Base-by-base conservation (phyloP, 2,888 invertebrate species). In the Aphidoletes aphidimyza region DNA sequence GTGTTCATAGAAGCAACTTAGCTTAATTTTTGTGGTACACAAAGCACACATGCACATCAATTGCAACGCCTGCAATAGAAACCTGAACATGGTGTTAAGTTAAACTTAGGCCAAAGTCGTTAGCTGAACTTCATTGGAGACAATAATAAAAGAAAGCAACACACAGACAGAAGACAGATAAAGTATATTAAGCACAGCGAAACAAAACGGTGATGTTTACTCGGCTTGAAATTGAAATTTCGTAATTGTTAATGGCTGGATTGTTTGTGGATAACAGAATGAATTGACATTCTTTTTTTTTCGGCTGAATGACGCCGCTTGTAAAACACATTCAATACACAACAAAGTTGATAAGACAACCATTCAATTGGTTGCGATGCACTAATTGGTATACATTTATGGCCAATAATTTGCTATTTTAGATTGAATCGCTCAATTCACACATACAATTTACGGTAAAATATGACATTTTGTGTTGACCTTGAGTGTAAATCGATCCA, bases 221-320 rank as follows among this genome's bases (percentile, higher is more conserved):
- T 11, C 69, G 30, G 14, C 30, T 34, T n/a, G 69, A 69, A 69
- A 69, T 69, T 69, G 69, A 69, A n/a, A 69, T 69, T 69, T 69
- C 69, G 69, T 69, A 69, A 69, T 69, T 30, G 69, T 69, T 69
- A 69, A 69, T 69, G 69, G 69, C 14, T 69, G 34, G n/a, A 26
- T 69, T 69, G 69, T 69, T 54, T 54, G 54, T 22, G 54, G 54
- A 69, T 69, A 69, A 30, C 30, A 30, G 69, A 69, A 26, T 69
- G 17, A 30, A 30, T 47, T 47, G 39, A 8, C 39, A 8, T 39
- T 39, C 11, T 39, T 69, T 30, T 30, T 69, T 69, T 69, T 69
- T 69, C 34, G 69, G 69, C 69, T 69, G 30, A 69, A 69, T 30
- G 69, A 69, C 69, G 69, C 69, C 69, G 34, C 14, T 69, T 69